Conservation (phyloP, 2,113 vertebrate species). For the Lophura nycthemera region DNA sequence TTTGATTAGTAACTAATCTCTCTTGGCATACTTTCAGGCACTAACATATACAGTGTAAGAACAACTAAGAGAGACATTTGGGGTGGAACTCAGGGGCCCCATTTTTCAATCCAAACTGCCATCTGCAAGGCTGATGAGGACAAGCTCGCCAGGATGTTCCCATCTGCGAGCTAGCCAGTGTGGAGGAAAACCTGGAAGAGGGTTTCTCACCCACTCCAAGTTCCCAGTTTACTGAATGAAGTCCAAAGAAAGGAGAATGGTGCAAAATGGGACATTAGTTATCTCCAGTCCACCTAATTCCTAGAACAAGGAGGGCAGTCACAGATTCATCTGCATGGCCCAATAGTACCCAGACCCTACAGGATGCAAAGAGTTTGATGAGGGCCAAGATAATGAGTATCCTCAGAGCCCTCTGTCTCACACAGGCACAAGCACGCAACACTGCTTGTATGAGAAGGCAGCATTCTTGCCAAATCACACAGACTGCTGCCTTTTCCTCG, state of each 20-base stretch:
- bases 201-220: neutral
- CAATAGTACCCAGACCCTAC: neutral
- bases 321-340: neutral
- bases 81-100: neutral
- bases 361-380: neutral
- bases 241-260: neutral
- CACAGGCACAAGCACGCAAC: neutral
- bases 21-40: neutral
- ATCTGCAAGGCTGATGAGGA: neutral
- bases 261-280: neutral
- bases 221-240: neutral
- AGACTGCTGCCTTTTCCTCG: neutral
- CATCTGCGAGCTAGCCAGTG: rapidly evolving
- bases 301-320: neutral
- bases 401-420: neutral
- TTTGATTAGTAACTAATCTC: neutral
- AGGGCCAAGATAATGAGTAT: neutral
- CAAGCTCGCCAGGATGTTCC: neutral
- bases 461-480: neutral
- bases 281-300: neutral
- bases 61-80: neutral
- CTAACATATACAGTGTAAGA: neutral
- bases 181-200: rapidly evolving
- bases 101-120: neutral
- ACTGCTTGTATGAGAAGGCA: neutral